Evolutionary conservation across 2,797 vertebrate genomes (phyloP).

Genomic region (Lepilemur septentrionalis): DNA sequence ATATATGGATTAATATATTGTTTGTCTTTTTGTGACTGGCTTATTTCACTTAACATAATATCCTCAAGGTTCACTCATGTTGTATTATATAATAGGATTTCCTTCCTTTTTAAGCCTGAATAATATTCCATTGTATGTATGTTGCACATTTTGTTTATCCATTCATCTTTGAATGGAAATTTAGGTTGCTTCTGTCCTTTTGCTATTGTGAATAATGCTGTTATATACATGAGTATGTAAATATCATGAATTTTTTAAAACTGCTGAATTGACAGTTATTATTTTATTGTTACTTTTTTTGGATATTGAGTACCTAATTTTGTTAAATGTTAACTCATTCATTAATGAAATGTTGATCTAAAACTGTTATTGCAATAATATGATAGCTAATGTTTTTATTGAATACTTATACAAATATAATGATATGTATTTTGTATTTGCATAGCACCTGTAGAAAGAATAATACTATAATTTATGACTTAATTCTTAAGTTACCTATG

Average conservation of each 20-base stretch:
- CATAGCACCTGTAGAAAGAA: not conserved
- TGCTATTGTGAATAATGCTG: not conserved
- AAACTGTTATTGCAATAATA: not conserved
- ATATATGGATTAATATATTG: not conserved
- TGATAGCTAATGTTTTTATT: not conserved
- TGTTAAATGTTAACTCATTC: not conserved
- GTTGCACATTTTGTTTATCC: not conserved
- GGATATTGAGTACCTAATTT: not conserved
- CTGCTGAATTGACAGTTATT: not conserved
- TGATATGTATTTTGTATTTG: not conserved
- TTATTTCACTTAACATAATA: not conserved
- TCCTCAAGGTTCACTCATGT: not conserved
- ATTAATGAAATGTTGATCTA: not conserved
- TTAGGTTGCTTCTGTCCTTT: not conserved
- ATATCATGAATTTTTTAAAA: not conserved
- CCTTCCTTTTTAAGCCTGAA: not conserved
- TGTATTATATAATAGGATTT: not conserved
- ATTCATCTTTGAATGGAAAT: not conserved
- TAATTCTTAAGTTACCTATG: not conserved
- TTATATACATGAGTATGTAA: not conserved
- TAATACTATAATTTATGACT: not conserved
- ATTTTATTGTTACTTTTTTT: not conserved
- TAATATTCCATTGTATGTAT: not conserved
- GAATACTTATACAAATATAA: not conserved
- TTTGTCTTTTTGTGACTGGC: not conserved